Conservation (phyloP, 2,797 vertebrate genomes). For the Hozukius guyotensis region DNA sequence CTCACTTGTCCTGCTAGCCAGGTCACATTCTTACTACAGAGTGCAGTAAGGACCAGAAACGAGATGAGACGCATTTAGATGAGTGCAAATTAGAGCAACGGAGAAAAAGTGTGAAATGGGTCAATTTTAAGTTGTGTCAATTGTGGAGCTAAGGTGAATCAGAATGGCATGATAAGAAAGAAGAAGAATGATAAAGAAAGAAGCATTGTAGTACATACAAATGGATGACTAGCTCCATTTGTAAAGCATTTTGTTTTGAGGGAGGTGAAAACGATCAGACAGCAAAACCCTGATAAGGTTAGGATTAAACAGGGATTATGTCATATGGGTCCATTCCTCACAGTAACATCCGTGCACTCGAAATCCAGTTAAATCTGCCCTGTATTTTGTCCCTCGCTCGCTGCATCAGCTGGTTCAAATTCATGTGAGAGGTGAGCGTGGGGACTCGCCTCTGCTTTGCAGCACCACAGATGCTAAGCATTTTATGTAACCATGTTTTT, state of each 20-base stretch:
- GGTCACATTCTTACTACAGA: constrained; percentile 62
- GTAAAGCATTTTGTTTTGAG: constrained; percentile 14
- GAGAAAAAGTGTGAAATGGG: constrained; percentile 25
- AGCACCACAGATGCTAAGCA: constrained; percentile 25
- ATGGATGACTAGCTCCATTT: background rate
- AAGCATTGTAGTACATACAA: background rate
- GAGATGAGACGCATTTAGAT: constrained; percentile 33
- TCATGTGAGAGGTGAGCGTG: constrained; percentile 5
- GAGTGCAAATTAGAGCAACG: constrained; percentile 33
- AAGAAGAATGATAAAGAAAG: background rate
- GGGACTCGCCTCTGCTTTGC: constrained; percentile 14
- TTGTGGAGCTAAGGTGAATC: background rate
- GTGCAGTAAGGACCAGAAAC: constrained; percentile 25
- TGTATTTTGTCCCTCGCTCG: background rate
- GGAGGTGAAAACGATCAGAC: constrained; percentile 34
- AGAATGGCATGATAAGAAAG: background rate
- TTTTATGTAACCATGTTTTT: constrained; percentile 17
- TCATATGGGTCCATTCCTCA: constrained; percentile 36
- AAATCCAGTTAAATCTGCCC: constrained; percentile 58
- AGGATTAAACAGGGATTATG: constrained; percentile 51
- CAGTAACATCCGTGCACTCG: constrained; percentile 26
- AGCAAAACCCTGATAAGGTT: constrained; percentile 30
- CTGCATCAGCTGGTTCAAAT: constrained; percentile 18
- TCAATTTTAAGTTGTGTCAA: background rate
- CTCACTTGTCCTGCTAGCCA: constrained; percentile 46